phyloP scores from a whole-genome alignment of 2,888 invertebrate genomes.

The Erebia palarica region DNA sequence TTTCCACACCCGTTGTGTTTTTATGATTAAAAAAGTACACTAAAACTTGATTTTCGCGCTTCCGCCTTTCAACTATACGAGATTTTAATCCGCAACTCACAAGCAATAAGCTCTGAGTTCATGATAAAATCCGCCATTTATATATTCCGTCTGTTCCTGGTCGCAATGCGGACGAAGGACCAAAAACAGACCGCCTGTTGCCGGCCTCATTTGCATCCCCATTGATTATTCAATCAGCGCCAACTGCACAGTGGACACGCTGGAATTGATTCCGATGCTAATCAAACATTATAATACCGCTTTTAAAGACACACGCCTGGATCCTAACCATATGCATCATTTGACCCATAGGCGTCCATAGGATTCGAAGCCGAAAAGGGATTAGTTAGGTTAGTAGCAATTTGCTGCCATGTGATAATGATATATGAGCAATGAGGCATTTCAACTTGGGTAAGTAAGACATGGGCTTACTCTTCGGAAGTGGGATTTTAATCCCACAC shows the following conservation, averaged over 20 bases:
- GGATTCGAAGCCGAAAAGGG: too few species aligned
- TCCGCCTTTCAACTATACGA: neutral
- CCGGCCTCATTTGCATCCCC: constrained; percentile 71
- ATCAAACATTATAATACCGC: constrained; percentile 60
- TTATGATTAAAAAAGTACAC: too few species aligned
- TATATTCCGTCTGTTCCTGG: constrained; percentile 43
- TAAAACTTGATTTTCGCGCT: neutral
- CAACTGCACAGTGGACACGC: constrained; percentile 53
- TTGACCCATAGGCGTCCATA: neutral
- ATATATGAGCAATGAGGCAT: too few species aligned
- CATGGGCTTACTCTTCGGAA: too few species aligned
- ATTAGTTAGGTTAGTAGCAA: too few species aligned
- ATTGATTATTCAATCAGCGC: constrained; percentile 78
- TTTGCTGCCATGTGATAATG: too few species aligned
- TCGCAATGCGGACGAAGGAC: constrained; percentile 40
- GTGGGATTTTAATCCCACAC: too few species aligned
- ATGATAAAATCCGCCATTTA: constrained; percentile 34
- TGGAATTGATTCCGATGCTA: constrained; percentile 73
- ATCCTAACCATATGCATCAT: too few species aligned
- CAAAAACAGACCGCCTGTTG: constrained; percentile 66
- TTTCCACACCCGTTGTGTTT: too few species aligned
- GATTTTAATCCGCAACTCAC: neutral
- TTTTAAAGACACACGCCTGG: constrained; percentile 19
- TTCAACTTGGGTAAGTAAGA: too few species aligned
- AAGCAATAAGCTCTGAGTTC: constrained; percentile 20